Percentiles rank a stretch among this genome's conserved stretches.
Conservation (phyloP, 2,113 vertebrate species). For the Bettongia penicillata region DNA sequence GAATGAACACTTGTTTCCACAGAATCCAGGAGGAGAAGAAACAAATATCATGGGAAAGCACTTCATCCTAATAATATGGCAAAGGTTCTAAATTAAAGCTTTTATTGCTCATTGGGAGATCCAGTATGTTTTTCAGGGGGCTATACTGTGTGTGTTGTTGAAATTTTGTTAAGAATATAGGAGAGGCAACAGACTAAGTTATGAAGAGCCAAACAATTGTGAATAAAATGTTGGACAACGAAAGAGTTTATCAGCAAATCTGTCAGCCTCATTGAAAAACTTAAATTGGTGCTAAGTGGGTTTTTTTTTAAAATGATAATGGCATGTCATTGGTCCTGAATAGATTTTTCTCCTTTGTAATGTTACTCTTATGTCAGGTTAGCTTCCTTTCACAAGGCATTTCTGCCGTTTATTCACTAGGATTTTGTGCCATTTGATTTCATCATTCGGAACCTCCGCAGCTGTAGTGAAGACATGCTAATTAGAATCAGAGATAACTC, state of each 20-base stretch:
- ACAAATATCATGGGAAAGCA: background rate
- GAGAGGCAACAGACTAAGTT: background rate
- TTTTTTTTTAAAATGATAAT: background rate
- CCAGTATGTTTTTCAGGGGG: background rate
- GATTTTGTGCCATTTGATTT: background rate
- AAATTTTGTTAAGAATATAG: background rate
- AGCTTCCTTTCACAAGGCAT: conserved; percentile 35
- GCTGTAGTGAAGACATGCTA: background rate
- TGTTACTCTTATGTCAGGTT: conserved; percentile 28
- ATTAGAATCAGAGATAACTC: background rate
- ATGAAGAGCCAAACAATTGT: background rate
- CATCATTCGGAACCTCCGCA: background rate
- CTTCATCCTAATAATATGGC: background rate
- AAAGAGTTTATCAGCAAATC: background rate
- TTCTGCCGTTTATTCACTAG: background rate
- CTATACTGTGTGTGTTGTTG: background rate
- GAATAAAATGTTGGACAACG: background rate
- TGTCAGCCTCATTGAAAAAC: background rate
- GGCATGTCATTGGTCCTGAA: background rate
- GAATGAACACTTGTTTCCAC: background rate
- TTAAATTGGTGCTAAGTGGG: conserved; percentile 34
- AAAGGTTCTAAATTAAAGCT: background rate
- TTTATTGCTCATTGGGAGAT: background rate
- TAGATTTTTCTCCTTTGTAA: conserved; percentile 35
- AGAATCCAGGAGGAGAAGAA: background rate